These are phyloP conservation scores for Calosoma granatense DNA, from an alignment of 1,140 invertebrate genomes.

Conservation along the genomic window DNA sequence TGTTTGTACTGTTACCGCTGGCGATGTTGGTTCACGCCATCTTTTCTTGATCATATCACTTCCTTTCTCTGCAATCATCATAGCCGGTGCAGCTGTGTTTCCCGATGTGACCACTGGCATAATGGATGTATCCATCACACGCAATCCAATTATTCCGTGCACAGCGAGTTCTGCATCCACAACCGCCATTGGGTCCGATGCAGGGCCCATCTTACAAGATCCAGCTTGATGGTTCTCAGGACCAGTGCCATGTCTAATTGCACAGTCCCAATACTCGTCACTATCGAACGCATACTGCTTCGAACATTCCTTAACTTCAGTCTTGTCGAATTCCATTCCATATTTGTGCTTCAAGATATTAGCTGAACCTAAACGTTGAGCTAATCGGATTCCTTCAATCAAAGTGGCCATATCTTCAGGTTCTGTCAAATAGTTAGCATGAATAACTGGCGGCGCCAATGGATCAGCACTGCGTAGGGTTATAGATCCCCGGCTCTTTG, in stretches of 20 bases:
- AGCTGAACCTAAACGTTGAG: constrained; percentile 57
- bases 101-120: constrained; percentile 66
- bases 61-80: constrained; percentile 77
- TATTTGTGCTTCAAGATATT: constrained; percentile 60
- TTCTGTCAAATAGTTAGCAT: constrained; percentile 72
- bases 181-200: constrained; percentile 54
- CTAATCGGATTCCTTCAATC: constrained; percentile 51
- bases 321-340: constrained; percentile 43
- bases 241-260: constrained; percentile 59
- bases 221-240: constrained; percentile 80
- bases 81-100: constrained; percentile 69
- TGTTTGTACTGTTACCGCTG: neutral
- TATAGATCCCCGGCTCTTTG: constrained; percentile 70
- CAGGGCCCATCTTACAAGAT: constrained; percentile 69
- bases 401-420: constrained; percentile 62
- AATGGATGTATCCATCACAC: constrained; percentile 70
- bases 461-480: constrained; percentile 67
- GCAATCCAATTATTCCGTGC: constrained; percentile 54
- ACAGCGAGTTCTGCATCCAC: constrained; percentile 61
- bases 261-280: constrained; percentile 74
- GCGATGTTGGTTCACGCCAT: constrained; percentile 33
- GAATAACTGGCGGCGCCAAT: constrained; percentile 64
- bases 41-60: constrained; percentile 65
- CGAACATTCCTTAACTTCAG: constrained; percentile 27
- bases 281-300: constrained; percentile 55